Percentiles rank a stretch among this genome's conserved stretches.
Conservation (phyloP, 30 jellyfish, hydroid and myxozoan species). For the Clytia hemisphaerica region DNA sequence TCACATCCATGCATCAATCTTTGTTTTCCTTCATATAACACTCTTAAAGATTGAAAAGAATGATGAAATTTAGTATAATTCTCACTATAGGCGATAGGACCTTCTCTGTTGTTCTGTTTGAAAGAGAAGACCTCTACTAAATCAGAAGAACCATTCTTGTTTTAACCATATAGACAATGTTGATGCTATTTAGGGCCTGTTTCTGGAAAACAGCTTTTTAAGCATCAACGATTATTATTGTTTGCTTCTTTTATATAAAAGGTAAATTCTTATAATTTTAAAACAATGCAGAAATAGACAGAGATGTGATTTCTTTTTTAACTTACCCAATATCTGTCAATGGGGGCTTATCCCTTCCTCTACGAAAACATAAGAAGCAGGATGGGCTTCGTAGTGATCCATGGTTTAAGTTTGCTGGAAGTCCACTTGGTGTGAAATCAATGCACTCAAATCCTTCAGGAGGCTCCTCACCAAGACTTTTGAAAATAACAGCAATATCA, state of each 20-base stretch:
- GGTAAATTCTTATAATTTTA: too few relatives aligned
- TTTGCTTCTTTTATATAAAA: too few relatives aligned
- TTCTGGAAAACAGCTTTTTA: too few relatives aligned
- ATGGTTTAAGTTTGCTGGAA: slow-evolving; percentile 74
- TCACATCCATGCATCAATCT: slow-evolving; percentile 96
- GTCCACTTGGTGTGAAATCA: slow-evolving; percentile 70
- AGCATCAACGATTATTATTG: too few relatives aligned
- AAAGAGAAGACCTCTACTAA: too few relatives aligned
- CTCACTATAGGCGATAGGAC: background rate
- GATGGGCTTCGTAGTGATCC: slow-evolving; percentile 87
- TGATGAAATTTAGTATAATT: background rate
- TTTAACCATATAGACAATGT: too few relatives aligned
- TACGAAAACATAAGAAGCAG: slow-evolving; percentile 68
- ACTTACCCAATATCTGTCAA: slow-evolving; percentile 92
- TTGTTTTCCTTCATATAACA: slow-evolving; percentile 87
- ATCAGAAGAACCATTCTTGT: too few relatives aligned
- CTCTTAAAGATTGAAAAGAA: slow-evolving; percentile 37
- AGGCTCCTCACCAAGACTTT: slow-evolving; percentile 87
- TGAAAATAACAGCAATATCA: slow-evolving; percentile 72
- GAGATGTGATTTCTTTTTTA: background rate
- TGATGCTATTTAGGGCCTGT: too few relatives aligned
- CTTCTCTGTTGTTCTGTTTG: too few relatives aligned
- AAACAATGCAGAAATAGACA: background rate
- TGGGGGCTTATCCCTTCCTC: slow-evolving; percentile 98
- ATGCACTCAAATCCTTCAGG: slow-evolving; percentile 88